Evolutionary conservation across 2,113 vertebrate species (phyloP).

Genomic region (Eubucco bourcierii): DNA sequence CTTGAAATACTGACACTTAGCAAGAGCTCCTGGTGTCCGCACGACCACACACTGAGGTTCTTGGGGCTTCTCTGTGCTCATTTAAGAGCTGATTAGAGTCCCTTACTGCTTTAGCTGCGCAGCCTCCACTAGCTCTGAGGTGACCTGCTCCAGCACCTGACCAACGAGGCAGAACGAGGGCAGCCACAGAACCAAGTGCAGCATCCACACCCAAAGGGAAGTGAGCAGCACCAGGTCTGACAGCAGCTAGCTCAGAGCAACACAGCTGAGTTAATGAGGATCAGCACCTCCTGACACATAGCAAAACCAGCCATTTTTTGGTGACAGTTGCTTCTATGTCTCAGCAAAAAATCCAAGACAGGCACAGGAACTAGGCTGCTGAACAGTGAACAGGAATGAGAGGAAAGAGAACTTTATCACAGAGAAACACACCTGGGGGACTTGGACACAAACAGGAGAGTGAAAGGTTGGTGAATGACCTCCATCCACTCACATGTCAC

Average conservation of each 20-base stretch:
- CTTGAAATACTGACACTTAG: neutral
- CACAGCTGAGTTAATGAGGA: neutral
- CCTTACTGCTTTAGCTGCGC: neutral
- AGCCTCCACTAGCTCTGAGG: neutral
- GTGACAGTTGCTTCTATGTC: neutral
- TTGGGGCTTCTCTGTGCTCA: neutral
- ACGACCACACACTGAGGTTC: neutral
- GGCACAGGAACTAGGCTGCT: neutral
- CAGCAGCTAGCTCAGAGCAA: neutral
- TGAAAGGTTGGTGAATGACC: neutral
- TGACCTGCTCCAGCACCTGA: neutral
- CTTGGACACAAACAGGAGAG: neutral
- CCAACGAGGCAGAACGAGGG: neutral
- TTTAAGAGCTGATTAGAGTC: neutral
- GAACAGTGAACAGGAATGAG: neutral
- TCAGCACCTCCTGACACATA: neutral
- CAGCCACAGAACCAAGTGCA: neutral
- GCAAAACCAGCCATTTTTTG: neutral
- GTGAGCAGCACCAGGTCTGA: neutral
- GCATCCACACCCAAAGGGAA: neutral
- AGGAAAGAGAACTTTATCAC: neutral
- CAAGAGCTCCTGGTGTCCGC: neutral
- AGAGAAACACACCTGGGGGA: neutral
- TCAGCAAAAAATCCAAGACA: neutral
- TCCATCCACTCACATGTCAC: neutral